These are phyloP conservation scores for Dicrurus megarhynchus DNA, from an alignment of 2,113 vertebrate genomes.

Conservation along the genomic window DNA sequence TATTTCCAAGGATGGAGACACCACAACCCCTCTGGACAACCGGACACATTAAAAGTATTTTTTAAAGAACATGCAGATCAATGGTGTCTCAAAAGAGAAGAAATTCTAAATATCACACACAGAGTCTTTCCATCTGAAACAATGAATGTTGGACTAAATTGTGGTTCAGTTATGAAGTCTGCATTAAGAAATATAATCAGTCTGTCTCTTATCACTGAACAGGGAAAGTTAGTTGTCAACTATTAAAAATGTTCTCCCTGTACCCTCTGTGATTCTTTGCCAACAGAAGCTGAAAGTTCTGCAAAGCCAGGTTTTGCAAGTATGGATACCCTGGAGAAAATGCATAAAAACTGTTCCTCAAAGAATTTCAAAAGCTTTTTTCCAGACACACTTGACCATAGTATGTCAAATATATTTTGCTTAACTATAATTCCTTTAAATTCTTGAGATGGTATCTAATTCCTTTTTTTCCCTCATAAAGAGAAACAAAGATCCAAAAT, in stretches of 20 bases:
- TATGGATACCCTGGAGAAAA: not conserved
- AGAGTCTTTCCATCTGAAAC: not conserved
- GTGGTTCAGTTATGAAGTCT: not conserved
- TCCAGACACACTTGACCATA: not conserved
- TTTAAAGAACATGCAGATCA: not conserved
- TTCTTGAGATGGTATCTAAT: not conserved
- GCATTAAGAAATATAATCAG: not conserved
- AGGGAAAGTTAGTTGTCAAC: not conserved
- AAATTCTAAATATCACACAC: not conserved
- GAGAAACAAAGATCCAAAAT: not conserved
- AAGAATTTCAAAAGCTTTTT: not conserved
- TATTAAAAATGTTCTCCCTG: not conserved
- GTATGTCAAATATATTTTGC: not conserved
- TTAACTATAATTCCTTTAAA: not conserved
- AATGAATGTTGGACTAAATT: not conserved
- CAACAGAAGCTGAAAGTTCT: not conserved
- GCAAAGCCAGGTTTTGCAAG: not conserved
- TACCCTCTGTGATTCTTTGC: not conserved
- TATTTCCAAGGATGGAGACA: not conserved
- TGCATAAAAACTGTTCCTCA: not conserved
- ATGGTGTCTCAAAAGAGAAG: not conserved
- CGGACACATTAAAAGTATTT: not conserved
- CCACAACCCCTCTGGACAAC: not conserved
- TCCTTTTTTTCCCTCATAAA: not conserved
- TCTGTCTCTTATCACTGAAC: not conserved